Conservation (phyloP, 2,888 invertebrate genomes). For the Cerastoderma edule region DNA sequence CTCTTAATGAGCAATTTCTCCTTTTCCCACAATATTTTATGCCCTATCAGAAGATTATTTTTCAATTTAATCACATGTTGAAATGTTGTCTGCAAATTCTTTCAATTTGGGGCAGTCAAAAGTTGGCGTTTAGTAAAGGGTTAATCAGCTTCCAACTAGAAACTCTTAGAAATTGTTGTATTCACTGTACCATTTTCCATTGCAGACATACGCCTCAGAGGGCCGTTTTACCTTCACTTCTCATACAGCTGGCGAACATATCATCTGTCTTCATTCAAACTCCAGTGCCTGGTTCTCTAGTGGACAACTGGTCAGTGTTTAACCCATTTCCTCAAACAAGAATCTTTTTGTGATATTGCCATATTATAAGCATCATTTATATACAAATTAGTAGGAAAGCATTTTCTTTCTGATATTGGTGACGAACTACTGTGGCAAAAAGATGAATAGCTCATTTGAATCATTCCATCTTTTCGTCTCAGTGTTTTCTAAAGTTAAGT, state of each 20-base stretch:
- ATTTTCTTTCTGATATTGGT: no score
- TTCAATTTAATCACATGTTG: background rate
- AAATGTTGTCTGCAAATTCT: background rate
- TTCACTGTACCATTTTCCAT: no score
- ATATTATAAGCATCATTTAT: no score
- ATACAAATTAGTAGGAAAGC: no score
- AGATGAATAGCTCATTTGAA: no score
- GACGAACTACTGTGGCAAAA: no score
- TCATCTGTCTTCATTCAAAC: slow-evolving; percentile 99
- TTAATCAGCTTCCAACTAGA: no score
- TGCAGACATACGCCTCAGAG: slow-evolving; percentile 91
- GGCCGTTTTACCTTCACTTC: slow-evolving; percentile 99
- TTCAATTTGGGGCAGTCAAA: background rate
- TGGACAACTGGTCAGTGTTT: slow-evolving; percentile 91
- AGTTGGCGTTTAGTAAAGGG: background rate
- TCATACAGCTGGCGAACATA: slow-evolving; percentile 98
- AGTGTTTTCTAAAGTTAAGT: no score
- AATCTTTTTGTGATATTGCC: no score
- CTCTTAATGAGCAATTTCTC: background rate
- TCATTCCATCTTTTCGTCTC: no score
- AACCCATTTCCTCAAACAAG: background rate
- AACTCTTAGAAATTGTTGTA: no score
- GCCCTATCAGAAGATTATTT: background rate
- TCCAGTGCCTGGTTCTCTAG: slow-evolving; percentile 99
- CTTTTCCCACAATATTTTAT: background rate